Evolutionary conservation across 1,140 invertebrate genomes (phyloP).

Genomic region (Mizuhopecten yessoensis): DNA sequence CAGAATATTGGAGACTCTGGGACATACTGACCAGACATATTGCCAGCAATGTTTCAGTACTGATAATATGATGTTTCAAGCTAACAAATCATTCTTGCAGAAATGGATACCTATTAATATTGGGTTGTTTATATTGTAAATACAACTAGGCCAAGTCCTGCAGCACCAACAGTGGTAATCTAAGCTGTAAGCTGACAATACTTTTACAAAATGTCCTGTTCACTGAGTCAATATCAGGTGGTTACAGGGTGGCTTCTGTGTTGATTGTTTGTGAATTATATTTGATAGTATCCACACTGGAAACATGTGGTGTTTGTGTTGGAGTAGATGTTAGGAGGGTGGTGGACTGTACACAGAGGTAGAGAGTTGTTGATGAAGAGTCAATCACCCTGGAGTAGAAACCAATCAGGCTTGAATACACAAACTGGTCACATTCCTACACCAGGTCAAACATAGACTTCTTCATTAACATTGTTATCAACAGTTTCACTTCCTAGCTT

Average conservation of each 20-base stretch:
- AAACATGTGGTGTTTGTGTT: not conserved
- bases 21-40: too few relatives aligned
- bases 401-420: not conserved
- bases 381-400: not conserved
- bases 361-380: not conserved
- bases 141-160: too few relatives aligned
- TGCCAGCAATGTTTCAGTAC: too few relatives aligned
- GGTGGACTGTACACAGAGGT: not conserved
- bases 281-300: not conserved
- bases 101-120: too few relatives aligned
- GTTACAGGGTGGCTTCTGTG: not conserved
- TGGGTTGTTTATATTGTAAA: too few relatives aligned
- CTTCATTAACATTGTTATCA: not conserved
- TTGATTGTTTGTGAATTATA: not conserved
- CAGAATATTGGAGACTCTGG: too few relatives aligned
- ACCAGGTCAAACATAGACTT: not conserved
- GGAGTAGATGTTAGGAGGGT: not conserved
- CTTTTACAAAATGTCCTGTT: not conserved
- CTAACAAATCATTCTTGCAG: too few relatives aligned
- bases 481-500: not conserved
- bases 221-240: not conserved
- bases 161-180: not conserved
- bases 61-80: too few relatives aligned
- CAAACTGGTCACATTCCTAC: not conserved
- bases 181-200: not conserved